A percentile compares a stretch with the other conserved stretches of the same genome.
Evolutionary conservation across 2,888 invertebrate species (phyloP).

Genomic region (Eristalis pertinax): DNA sequence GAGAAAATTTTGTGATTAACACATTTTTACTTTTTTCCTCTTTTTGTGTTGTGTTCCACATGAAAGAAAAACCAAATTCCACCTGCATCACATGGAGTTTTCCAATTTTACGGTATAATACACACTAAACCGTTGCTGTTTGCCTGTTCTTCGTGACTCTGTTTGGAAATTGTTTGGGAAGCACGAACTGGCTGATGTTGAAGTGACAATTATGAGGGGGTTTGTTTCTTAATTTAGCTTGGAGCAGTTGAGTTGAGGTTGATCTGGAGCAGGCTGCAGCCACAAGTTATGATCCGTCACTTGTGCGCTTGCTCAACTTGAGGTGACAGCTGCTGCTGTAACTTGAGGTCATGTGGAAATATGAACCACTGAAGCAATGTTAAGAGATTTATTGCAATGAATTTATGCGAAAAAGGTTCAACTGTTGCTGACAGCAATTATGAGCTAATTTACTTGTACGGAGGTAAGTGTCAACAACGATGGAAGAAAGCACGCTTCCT

Average conservation of each 20-base stretch:
- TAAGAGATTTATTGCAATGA: background rate
- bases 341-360: background rate
- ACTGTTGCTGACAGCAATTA: no score
- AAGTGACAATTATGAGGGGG: background rate
- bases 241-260: background rate
- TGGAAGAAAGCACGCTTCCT: no score
- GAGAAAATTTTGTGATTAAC: slow-evolving; percentile 7
- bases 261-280: background rate
- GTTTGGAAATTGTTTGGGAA: background rate
- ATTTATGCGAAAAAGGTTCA: no score
- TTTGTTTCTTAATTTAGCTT: background rate
- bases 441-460: no score
- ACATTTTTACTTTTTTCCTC: background rate
- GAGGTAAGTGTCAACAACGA: no score
- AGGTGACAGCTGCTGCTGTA: background rate
- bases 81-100: background rate
- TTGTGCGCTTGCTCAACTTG: background rate
- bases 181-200: background rate
- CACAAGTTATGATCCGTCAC: background rate
- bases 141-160: background rate
- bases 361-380: background rate
- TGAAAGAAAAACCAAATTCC: background rate
- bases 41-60: slow-evolving; percentile 2
- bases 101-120: slow-evolving; percentile 30
- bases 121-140: slow-evolving; percentile 8